Conservation (phyloP, 1,140 invertebrate species). For the Cherax quadricarinatus region DNA sequence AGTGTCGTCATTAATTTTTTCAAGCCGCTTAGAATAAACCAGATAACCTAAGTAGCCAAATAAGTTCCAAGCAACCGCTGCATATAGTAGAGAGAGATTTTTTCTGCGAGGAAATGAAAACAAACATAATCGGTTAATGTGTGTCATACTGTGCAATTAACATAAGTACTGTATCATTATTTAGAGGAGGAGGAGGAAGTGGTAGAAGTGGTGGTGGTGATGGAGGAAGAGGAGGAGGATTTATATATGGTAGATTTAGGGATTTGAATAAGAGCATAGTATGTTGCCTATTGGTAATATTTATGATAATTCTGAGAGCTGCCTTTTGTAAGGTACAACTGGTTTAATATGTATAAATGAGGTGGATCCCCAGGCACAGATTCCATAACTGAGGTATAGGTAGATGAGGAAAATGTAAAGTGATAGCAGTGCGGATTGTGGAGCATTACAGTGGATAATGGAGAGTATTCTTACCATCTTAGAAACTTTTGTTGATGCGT, state of each 20-base stretch:
- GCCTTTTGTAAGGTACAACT: background rate
- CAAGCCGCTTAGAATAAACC: background rate
- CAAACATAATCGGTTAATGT: background rate
- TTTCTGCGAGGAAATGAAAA: constrained; percentile 7
- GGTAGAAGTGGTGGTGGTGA: no score
- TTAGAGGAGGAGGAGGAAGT: background rate
- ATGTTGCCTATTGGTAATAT: background rate
- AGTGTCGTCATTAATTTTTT: background rate
- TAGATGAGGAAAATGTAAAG: no score
- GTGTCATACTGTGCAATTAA: background rate
- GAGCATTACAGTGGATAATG: background rate
- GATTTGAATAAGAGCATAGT: no score
- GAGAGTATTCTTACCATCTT: no score
- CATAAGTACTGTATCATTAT: background rate
- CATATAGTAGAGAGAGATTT: constrained; percentile 23
- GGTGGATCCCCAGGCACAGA: no score
- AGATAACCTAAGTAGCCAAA: constrained; percentile 34
- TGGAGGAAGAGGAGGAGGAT: no score
- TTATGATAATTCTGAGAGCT: background rate
- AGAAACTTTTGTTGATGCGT: no score
- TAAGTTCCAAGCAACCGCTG: constrained; percentile 32
- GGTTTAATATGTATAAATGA: no score
- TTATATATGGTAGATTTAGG: no score
- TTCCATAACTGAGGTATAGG: no score
- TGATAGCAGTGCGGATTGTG: no score